Evolutionary conservation across 2,888 invertebrate species (phyloP).

Genomic region (Synanthedon andrenaeformis): DNA sequence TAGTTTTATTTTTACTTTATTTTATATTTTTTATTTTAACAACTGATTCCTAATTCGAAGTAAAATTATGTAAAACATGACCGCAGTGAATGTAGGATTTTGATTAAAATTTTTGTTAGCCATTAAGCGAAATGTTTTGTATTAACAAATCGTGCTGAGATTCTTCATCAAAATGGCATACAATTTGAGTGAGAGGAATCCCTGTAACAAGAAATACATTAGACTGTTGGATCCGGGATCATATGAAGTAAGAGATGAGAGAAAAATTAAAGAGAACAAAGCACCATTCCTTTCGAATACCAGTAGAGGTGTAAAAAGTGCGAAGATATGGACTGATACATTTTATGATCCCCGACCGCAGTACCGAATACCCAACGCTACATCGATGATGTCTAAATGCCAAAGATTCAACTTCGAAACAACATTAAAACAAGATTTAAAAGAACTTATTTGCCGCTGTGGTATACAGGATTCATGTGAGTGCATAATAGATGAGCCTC

Average conservation of each 20-base stretch:
- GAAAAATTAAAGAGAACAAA: conserved; percentile 17
- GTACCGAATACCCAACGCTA: conserved; percentile 33
- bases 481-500: conserved; percentile 21
- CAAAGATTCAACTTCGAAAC: conserved; percentile 47
- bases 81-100: too few species aligned
- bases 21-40: too few species aligned
- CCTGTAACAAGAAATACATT: conserved; percentile 19
- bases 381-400: conserved; percentile 33
- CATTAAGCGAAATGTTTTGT: too few species aligned
- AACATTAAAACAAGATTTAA: conserved; percentile 33
- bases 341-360: conserved; percentile 22
- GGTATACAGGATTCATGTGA: conserved; percentile 32
- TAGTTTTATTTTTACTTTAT: too few species aligned
- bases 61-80: too few species aligned
- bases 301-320: conserved; percentile 21
- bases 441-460: conserved; percentile 42
- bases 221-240: conserved; percentile 43
- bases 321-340: conserved; percentile 37
- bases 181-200: conserved; percentile 30
- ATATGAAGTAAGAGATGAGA: conserved; percentile 23
- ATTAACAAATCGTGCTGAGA: too few species aligned
- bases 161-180: conserved; percentile 31
- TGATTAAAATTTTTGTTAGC: too few species aligned
- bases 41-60: too few species aligned
- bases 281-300: conserved; percentile 38